Percentiles rank a stretch among this genome's conserved stretches.
Evolutionary conservation across 2,888 invertebrate species (phyloP).

Genomic region (Carpatolechia fugitivella): DNA sequence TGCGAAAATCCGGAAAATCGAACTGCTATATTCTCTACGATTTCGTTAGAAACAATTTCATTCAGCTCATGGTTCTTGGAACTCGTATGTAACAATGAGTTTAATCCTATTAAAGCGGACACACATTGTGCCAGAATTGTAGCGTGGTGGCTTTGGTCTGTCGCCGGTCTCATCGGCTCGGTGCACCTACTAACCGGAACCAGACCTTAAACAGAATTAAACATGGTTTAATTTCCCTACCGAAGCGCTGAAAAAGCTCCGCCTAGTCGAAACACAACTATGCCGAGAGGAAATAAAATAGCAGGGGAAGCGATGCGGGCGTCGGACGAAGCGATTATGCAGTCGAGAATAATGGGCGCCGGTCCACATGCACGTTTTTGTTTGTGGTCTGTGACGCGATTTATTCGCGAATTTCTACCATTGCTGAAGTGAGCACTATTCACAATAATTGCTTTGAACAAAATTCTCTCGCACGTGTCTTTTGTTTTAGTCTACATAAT

Average conservation of each 20-base stretch:
- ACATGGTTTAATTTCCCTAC: conserved; percentile 76
- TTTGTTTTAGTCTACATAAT: conserved; percentile 47
- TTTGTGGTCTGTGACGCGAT: conserved; percentile 80
- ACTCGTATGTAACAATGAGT: conserved; percentile 72
- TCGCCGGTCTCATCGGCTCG: conserved; percentile 62
- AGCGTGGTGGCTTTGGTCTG: conserved; percentile 73
- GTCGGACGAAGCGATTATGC: conserved; percentile 79
- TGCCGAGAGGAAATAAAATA: conserved; percentile 77
- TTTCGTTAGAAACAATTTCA: conserved; percentile 63
- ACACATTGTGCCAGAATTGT: conserved; percentile 74
- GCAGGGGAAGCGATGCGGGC: conserved; percentile 77
- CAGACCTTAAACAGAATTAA: conserved; percentile 75
- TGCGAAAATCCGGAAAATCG: conserved; percentile 32
- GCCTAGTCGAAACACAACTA: conserved; percentile 73
- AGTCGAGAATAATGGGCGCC: conserved; percentile 78
- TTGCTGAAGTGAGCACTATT: conserved; percentile 76
- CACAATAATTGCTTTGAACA: conserved; percentile 76
- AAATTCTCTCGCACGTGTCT: conserved; percentile 62
- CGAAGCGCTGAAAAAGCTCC: conserved; percentile 63
- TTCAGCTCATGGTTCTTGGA: conserved; percentile 62
- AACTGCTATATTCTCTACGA: conserved; percentile 42
- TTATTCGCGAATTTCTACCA: conserved; percentile 77
- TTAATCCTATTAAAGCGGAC: conserved; percentile 76
- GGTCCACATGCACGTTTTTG: conserved; percentile 79
- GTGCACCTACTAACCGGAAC: conserved; percentile 66